phyloP scores from a whole-genome alignment of 2,797 vertebrate genomes.

The Chrosomus eos region DNA sequence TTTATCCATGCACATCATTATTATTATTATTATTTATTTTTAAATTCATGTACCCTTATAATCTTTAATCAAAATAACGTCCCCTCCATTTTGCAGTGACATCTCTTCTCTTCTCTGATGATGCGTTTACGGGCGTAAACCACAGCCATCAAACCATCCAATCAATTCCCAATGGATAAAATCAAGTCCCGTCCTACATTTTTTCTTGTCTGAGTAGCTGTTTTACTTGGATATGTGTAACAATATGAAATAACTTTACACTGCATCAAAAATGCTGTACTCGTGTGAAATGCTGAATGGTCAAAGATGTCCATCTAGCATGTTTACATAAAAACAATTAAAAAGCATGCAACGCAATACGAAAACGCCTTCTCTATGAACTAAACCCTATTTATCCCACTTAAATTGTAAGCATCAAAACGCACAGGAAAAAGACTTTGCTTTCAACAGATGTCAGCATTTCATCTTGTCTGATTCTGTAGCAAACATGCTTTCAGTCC shows the following conservation, averaged over 20 bases:
- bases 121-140: background rate
- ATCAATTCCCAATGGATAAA: background rate
- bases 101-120: too few species aligned
- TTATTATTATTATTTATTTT: too few species aligned
- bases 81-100: too few species aligned
- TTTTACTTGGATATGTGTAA: too few species aligned
- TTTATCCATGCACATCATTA: too few species aligned
- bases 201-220: too few species aligned
- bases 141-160: background rate
- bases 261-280: background rate
- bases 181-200: background rate
- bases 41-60: too few species aligned
- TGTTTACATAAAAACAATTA: background rate
- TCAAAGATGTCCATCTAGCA: background rate
- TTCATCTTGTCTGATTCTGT: background rate
- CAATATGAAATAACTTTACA: too few species aligned
- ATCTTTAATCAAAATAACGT: background rate
- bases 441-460: constrained; percentile 24
- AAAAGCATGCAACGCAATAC: background rate
- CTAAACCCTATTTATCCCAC: background rate
- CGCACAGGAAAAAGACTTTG: background rate
- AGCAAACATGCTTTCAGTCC: constrained; percentile 3
- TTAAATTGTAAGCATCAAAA: background rate
- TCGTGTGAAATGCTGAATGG: background rate
- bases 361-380: background rate